Percentiles rank a stretch among this genome's conserved stretches.
Conservation (phyloP, 1,140 invertebrate genomes). For the Trichonephila clavipes region DNA sequence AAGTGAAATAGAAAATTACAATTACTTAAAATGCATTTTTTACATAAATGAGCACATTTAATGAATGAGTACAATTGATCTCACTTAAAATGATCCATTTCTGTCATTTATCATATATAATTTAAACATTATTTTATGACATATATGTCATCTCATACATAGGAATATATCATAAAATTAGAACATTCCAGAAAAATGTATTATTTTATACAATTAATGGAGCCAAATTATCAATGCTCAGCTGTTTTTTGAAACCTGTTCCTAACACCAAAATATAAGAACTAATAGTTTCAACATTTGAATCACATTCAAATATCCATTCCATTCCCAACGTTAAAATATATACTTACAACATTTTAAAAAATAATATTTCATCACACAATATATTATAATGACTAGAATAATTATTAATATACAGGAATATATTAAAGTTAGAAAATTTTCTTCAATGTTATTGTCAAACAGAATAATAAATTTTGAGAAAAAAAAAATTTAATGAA, state of each 20-base stretch:
- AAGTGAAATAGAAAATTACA: too few species aligned
- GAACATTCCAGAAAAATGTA: not conserved
- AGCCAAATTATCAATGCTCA: not conserved
- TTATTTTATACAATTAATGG: not conserved
- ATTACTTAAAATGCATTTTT: too few species aligned
- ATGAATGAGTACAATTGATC: too few species aligned
- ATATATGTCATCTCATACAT: not conserved
- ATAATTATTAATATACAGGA: not conserved
- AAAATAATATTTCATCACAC: not conserved
- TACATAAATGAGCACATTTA: too few species aligned
- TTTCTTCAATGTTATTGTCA: not conserved
- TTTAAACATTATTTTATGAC: not conserved
- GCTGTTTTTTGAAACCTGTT: not conserved
- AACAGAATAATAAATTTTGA: not conserved
- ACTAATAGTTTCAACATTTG: not conserved
- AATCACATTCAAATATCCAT: not conserved
- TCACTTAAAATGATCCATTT: too few species aligned
- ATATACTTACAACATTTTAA: not conserved
- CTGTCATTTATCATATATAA: not conserved
- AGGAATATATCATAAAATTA: not conserved
- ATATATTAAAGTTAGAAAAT: not conserved
- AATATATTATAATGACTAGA: constrained; percentile 5
- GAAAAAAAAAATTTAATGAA: not conserved
- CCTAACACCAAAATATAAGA: not conserved
- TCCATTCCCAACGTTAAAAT: not conserved